Percentiles rank a stretch among this genome's conserved stretches.
These are phyloP conservation scores for Epirrita christyi DNA, from an alignment of 2,888 invertebrate species.

Conservation along the genomic window DNA sequence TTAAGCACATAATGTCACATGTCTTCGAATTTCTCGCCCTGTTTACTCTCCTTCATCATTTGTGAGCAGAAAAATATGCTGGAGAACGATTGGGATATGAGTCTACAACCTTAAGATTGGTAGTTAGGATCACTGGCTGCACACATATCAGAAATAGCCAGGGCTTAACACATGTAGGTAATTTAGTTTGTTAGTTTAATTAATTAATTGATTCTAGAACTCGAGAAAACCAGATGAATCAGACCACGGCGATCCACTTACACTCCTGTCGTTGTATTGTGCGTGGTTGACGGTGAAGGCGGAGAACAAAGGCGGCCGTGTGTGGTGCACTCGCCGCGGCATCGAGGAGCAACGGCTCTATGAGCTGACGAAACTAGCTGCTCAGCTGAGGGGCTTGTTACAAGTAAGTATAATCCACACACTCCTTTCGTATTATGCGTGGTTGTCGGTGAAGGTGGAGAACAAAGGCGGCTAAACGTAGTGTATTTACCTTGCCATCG, in stretches of 20 bases:
- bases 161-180: no score
- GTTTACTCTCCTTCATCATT: no score
- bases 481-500: conserved; percentile 95
- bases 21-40: no score
- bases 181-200: no score
- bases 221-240: conserved; percentile 93
- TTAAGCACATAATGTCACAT: no score
- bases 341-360: conserved; percentile 99
- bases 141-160: no score
- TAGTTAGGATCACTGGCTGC: no score
- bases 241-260: conserved; percentile 98
- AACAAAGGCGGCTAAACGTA: conserved; percentile 86
- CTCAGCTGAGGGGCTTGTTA: conserved; percentile 94
- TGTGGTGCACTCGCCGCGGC: conserved; percentile 95
- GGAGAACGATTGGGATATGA: no score
- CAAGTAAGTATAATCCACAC: conserved; percentile 85
- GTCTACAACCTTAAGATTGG: no score
- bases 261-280: conserved; percentile 93
- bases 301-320: conserved; percentile 77
- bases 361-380: conserved; percentile 96
- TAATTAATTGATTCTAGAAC: conserved; percentile 79
- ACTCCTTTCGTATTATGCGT: conserved; percentile 94
- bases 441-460: conserved; percentile 92
- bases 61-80: no score
- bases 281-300: conserved; percentile 95